Evolutionary conservation across 2,113 vertebrate species (phyloP).

Genomic region (Hippocampus mohnikei): DNA sequence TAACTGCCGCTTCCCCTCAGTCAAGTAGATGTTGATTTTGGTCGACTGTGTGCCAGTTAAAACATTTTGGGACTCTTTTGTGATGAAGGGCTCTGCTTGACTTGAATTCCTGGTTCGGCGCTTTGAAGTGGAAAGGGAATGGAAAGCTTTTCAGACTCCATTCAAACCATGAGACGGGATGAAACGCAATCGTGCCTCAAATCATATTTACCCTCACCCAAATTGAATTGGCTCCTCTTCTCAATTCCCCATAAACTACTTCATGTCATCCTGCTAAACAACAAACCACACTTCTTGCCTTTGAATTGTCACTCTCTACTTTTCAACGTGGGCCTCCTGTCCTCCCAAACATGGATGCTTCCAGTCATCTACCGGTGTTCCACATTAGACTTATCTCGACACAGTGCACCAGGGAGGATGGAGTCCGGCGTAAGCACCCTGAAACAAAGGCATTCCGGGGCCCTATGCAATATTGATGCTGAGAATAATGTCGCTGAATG

Average conservation of each 20-base stretch:
- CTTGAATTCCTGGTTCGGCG: not conserved
- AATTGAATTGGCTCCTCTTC: not conserved
- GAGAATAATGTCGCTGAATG: conserved; percentile 74
- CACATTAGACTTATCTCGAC: conserved; percentile 11
- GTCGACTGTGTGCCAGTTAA: not conserved
- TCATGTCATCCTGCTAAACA: not conserved
- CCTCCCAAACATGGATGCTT: conserved; percentile 17
- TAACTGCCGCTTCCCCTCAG: not conserved
- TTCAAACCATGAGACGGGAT: not conserved
- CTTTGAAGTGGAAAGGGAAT: not conserved
- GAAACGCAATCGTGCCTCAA: not conserved
- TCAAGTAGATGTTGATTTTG: not conserved
- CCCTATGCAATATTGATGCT: conserved; percentile 83
- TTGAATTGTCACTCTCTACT: not conserved
- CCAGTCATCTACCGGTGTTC: conserved; percentile 25
- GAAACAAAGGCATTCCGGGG: conserved; percentile 77
- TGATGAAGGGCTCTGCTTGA: not conserved
- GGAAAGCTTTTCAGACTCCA: not conserved
- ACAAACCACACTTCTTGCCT: not conserved
- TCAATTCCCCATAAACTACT: not conserved
- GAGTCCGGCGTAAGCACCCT: conserved; percentile 29
- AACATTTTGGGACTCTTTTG: not conserved
- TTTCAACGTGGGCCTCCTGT: conserved; percentile 6
- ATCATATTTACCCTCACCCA: not conserved
- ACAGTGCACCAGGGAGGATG: conserved; percentile 9